Base-by-base conservation (phyloP, 2,888 invertebrate genomes). In the Diarsia mendica region DNA sequence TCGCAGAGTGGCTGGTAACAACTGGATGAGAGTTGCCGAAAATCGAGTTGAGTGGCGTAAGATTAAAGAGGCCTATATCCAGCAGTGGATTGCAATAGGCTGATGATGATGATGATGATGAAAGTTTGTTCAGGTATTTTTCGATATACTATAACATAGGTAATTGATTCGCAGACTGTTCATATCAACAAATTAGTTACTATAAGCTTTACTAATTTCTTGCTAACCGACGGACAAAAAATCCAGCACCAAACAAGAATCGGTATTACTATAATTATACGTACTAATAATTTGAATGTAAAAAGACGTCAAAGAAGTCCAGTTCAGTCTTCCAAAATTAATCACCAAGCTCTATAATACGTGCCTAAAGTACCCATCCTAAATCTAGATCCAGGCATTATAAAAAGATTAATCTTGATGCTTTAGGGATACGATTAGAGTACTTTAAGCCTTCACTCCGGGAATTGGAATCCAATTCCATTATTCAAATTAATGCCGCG, bases 401-500 rank as follows among this genome's bases (percentile, higher is more conserved):
- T 48, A 53, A 46, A 74, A 46, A 33, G 18, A 23, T 48, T 11
- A 15, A 72, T 64, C 63, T 55, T 20, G 33, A 53, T 64, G 46
- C 48, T 72, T 63, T 23, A 39, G 5, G 15, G 53, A 55, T 33
- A 20, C 6, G 46, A 74, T 64, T 48, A 53, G 53, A 72, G 64
- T 64, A 64, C 15, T 53, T 8, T 63, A 63, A 53, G 33, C 15
- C 18, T 60, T 67, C 20, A 68, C 20, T 60, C 10, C 15, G 15
- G 33, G 49, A 49, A 60, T 68, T 68, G 6, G 18, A 67, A 49
- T 39, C 23, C 3, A 2, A 48, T 58, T 4, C 33, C 58, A 72
- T 58, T 58, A 72, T 72, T 74, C 33, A 72, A 61, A 63, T 74
- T 23, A 72, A 74, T 63, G 28, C 60, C n/a, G 8, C 33, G 10